phyloP scores from a whole-genome alignment of 2,113 vertebrate species.

The Tragelaphus buxtoni region DNA sequence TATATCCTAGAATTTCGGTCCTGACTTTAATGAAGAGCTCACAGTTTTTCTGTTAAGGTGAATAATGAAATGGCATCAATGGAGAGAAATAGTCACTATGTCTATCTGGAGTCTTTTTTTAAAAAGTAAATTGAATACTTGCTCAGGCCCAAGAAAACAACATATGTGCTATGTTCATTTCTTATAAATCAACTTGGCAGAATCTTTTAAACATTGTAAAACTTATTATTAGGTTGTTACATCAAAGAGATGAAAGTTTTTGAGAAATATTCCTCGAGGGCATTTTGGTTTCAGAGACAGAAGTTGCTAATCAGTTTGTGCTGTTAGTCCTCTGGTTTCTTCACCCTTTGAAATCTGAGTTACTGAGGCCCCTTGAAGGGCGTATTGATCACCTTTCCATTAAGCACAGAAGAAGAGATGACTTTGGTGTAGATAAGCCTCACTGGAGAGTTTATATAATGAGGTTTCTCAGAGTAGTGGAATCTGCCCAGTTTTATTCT shows the following conservation, averaged over 20 bases:
- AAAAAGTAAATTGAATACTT: neutral
- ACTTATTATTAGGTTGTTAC: neutral
- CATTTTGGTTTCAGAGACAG: neutral
- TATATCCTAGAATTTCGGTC: neutral
- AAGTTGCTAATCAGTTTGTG: neutral
- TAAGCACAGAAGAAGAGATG: neutral
- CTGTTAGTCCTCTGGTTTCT: neutral
- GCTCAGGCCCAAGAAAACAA: neutral
- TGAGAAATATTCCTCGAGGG: neutral
- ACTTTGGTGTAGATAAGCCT: neutral
- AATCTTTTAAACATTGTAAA: neutral
- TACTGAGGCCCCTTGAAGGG: neutral
- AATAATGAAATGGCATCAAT: neutral
- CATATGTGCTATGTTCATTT: neutral
- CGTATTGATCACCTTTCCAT: neutral
- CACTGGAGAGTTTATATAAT: neutral
- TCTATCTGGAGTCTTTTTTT: neutral
- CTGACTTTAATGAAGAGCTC: neutral
- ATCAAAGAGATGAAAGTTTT: neutral
- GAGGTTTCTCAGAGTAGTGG: accelerated
- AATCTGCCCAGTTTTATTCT: neutral
- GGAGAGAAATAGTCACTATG: neutral
- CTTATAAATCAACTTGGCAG: neutral
- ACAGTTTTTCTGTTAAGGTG: neutral
- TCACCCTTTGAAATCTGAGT: neutral